These are phyloP conservation scores for Ceyx margarethae DNA, from an alignment of 2,113 vertebrate genomes.

Conservation along the genomic window DNA sequence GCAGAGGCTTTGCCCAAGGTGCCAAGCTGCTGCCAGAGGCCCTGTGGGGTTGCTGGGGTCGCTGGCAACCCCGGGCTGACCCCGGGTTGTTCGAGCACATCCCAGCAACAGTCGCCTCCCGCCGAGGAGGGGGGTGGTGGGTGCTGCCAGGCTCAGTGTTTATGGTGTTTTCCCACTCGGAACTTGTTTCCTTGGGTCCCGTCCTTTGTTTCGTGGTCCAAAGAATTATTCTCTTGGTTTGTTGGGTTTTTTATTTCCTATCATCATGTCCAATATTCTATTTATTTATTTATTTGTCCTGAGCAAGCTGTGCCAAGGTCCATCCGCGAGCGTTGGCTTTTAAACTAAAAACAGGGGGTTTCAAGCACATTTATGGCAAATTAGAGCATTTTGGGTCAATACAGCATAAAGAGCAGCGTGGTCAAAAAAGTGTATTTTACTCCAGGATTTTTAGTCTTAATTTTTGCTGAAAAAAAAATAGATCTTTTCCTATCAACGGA, in stretches of 20 bases:
- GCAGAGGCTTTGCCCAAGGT: no score
- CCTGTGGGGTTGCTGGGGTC: slow-evolving; percentile 18
- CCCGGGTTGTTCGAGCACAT: no score
- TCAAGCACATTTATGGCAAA: not conserved
- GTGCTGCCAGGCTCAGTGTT: not conserved
- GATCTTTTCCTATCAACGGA: not conserved
- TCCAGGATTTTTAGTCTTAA: not conserved
- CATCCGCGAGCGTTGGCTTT: not conserved
- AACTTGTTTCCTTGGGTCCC: not conserved
- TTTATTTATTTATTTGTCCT: not conserved
- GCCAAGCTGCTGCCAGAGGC: slow-evolving; percentile 34
- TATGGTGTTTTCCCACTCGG: not conserved
- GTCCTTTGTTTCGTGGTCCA: not conserved
- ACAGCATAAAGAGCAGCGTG: no score
- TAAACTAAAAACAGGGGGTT: not conserved
- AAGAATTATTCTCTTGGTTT: not conserved
- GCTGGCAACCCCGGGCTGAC: not conserved
- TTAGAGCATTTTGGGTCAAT: no score
- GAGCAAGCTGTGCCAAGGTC: not conserved
- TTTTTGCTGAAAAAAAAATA: not conserved
- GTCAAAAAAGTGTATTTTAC: not conserved
- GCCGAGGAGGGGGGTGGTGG: not conserved
- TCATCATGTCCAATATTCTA: rapidly evolving
- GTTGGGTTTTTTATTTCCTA: not conserved
- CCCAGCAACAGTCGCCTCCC: not conserved